Conservation (phyloP, 2,113 vertebrate species). For the Thalassarche chlororhynchos region DNA sequence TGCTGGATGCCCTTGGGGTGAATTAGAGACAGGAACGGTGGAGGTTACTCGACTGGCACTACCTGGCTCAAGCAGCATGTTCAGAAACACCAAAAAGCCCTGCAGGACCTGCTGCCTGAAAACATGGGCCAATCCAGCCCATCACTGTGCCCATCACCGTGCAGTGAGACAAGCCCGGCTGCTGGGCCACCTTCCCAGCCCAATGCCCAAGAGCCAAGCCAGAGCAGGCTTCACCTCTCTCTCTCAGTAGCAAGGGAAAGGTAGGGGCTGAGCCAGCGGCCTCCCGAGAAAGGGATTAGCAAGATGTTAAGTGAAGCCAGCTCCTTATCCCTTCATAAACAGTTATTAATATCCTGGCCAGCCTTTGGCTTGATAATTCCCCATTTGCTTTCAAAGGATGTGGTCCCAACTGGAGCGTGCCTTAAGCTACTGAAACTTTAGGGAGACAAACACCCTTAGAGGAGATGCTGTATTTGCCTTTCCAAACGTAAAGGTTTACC, state of each 20-base stretch:
- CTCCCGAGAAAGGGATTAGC: background rate
- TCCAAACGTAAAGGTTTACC: background rate
- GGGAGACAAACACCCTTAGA: background rate
- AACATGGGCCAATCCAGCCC: background rate
- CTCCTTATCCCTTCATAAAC: conserved; percentile 15
- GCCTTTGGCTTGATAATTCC: background rate
- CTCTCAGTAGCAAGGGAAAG: background rate
- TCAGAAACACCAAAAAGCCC: background rate
- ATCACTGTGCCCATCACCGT: background rate
- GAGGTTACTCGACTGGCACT: rapidly evolving
- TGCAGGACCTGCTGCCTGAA: background rate
- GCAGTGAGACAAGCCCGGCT: background rate
- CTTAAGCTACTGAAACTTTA: background rate
- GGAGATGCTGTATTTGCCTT: background rate
- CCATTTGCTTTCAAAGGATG: background rate
- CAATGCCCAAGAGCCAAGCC: background rate
- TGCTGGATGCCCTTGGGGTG: background rate
- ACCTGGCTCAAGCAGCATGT: background rate
- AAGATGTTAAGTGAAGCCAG: background rate
- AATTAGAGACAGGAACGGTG: background rate
- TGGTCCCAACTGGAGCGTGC: rapidly evolving
- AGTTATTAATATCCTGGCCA: background rate
- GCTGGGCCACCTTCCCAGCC: background rate
- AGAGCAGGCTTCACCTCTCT: background rate
- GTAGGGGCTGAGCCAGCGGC: background rate